Percentiles rank a stretch among this genome's conserved stretches.
phyloP scores from a whole-genome alignment of 2,797 vertebrate species.

The Aulostomus chinensis region DNA sequence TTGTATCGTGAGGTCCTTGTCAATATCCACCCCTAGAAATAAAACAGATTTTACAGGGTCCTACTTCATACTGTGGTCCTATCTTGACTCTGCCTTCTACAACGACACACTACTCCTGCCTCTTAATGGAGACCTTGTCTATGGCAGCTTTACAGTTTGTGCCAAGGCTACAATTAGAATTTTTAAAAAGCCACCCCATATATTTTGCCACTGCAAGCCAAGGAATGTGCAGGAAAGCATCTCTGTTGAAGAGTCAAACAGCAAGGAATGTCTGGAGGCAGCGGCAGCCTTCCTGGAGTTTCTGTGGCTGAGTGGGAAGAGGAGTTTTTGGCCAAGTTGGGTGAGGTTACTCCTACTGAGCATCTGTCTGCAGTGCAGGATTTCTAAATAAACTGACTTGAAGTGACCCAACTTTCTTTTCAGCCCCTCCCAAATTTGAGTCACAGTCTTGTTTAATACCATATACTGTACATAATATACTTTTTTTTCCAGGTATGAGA shows the following conservation, averaged over 20 bases:
- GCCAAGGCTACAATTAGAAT: conserved; percentile 47
- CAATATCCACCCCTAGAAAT: too few species aligned
- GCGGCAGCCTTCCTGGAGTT: conserved; percentile 52
- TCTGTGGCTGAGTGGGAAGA: conserved; percentile 55
- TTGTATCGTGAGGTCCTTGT: too few species aligned
- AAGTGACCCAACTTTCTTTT: conserved; percentile 30
- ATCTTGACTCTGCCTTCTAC: conserved; percentile 13
- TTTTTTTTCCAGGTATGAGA: too few species aligned
- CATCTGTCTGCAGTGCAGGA: conserved; percentile 37
- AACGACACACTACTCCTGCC: background rate
- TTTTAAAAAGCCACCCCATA: conserved; percentile 44
- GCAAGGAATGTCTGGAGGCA: conserved; percentile 62
- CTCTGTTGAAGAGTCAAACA: conserved; percentile 29
- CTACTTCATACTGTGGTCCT: background rate
- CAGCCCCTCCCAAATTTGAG: conserved; percentile 41
- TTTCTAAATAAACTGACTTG: conserved; percentile 30
- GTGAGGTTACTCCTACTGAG: conserved; percentile 44
- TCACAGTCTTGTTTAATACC: too few species aligned
- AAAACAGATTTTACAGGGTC: too few species aligned
- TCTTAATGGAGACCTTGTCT: conserved; percentile 68
- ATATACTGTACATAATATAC: too few species aligned
- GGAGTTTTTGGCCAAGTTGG: conserved; percentile 33
- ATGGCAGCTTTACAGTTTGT: conserved; percentile 12
- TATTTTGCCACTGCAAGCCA: conserved; percentile 53
- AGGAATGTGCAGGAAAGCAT: conserved; percentile 61